Evolutionary conservation across 2,113 vertebrate species (phyloP).

Genomic region (Tetrao urogallus): DNA sequence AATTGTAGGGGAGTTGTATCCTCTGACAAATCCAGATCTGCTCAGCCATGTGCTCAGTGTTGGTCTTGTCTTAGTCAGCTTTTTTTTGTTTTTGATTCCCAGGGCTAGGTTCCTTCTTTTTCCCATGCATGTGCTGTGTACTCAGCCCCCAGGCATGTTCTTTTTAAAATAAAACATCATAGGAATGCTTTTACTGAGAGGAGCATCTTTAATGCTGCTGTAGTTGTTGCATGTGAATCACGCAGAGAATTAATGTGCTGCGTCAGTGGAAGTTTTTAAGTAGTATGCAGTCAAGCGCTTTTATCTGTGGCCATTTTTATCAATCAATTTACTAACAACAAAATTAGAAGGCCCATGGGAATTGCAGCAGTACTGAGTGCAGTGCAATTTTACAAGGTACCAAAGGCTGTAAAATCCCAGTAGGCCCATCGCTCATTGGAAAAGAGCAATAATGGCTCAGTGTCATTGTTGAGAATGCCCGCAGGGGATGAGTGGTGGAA

Average conservation of each 20-base stretch:
- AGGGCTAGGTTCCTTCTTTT: conserved; percentile 6
- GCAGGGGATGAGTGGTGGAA: not conserved
- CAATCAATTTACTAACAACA: not conserved
- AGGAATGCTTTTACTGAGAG: not conserved
- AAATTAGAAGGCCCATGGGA: not conserved
- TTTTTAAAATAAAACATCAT: not conserved
- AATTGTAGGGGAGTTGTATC: not conserved
- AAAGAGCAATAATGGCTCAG: not conserved
- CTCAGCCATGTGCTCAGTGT: not conserved
- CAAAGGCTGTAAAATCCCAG: not conserved
- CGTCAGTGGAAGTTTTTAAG: conserved; percentile 15
- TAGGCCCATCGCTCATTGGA: not conserved
- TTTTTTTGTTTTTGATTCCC: conserved; percentile 1
- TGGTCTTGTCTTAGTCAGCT: conserved; percentile 22
- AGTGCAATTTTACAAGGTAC: not conserved
- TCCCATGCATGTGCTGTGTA: not conserved
- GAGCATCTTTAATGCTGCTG: not conserved
- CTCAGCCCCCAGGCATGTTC: not conserved
- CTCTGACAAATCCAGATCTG: not conserved
- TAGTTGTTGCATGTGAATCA: not conserved
- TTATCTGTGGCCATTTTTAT: conserved; percentile 24
- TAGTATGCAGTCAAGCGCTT: not conserved
- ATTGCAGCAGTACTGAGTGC: not conserved
- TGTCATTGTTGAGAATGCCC: not conserved
- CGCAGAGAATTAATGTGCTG: not conserved